Conservation (phyloP, 2,888 invertebrate genomes). For the Protula sp. region DNA sequence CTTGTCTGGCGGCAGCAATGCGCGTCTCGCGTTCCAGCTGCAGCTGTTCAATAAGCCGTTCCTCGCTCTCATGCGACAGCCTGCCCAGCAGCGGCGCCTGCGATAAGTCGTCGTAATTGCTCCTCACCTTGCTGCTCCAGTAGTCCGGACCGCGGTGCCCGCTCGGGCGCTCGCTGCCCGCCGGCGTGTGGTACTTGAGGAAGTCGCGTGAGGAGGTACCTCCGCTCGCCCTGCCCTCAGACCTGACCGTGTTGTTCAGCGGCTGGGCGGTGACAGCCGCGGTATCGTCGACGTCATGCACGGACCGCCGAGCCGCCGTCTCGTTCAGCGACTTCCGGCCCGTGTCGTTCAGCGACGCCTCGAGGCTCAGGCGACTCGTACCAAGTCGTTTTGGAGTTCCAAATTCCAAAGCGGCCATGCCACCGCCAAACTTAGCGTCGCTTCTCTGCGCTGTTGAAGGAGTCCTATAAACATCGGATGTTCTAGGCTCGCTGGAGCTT, state of each 20-base stretch:
- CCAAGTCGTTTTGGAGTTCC: not conserved
- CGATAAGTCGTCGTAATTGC: no score
- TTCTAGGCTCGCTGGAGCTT: not conserved
- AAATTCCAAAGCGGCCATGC: not conserved
- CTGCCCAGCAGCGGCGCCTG: no score
- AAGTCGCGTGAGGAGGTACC: not conserved
- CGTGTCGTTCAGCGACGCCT: not conserved
- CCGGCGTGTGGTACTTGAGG: not conserved
- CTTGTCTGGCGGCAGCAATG: no score
- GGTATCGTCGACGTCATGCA: not conserved
- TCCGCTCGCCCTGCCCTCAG: not conserved
- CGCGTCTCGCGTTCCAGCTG: no score
- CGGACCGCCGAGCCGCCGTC: not conserved
- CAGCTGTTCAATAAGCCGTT: no score
- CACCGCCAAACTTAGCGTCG: not conserved
- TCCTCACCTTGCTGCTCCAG: conserved; percentile 3
- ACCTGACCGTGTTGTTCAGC: not conserved
- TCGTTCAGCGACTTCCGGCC: not conserved
- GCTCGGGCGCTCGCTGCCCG: not conserved
- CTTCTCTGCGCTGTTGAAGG: not conserved
- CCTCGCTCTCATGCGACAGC: no score
- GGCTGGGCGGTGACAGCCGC: not conserved
- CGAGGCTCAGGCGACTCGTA: not conserved
- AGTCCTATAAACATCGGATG: no score
- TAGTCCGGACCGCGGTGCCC: not conserved